A percentile compares a stretch with the other conserved stretches of the same genome.
phyloP scores from a whole-genome alignment of 2,797 vertebrate genomes.

The Apogon talboti region DNA sequence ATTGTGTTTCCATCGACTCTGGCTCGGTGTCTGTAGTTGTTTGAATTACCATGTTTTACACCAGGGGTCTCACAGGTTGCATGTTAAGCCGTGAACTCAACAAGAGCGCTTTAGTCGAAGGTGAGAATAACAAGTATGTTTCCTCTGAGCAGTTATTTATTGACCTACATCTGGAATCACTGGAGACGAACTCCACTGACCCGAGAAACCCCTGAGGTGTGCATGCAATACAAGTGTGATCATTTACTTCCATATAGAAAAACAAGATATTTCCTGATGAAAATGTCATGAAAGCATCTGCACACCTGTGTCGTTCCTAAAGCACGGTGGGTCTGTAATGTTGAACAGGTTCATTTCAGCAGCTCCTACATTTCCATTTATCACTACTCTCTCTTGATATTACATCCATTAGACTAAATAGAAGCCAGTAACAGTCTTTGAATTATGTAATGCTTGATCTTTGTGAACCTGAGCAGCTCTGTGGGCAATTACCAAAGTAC shows the following conservation, averaged over 20 bases:
- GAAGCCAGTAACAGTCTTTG: conserved; percentile 44
- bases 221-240: neutral
- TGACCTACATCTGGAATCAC: neutral
- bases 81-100: neutral
- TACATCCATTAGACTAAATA: conserved; percentile 57
- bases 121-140: no score
- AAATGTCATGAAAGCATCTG: neutral
- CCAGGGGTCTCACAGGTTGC: neutral
- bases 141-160: neutral
- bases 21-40: neutral
- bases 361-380: conserved; percentile 12
- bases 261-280: conserved; percentile 1
- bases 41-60: neutral
- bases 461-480: conserved; percentile 55
- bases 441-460: conserved; percentile 73
- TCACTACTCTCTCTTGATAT: conserved; percentile 26
- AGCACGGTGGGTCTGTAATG: conserved; percentile 3
- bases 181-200: neutral
- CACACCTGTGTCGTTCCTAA: neutral
- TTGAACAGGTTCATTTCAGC: conserved; percentile 21
- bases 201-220: neutral
- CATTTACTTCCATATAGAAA: neutral
- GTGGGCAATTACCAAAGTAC: conserved; percentile 70
- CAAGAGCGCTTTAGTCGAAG: neutral
- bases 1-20: neutral